Conservation (phyloP, 2,797 vertebrate species). For the Anguilla anguilla region DNA sequence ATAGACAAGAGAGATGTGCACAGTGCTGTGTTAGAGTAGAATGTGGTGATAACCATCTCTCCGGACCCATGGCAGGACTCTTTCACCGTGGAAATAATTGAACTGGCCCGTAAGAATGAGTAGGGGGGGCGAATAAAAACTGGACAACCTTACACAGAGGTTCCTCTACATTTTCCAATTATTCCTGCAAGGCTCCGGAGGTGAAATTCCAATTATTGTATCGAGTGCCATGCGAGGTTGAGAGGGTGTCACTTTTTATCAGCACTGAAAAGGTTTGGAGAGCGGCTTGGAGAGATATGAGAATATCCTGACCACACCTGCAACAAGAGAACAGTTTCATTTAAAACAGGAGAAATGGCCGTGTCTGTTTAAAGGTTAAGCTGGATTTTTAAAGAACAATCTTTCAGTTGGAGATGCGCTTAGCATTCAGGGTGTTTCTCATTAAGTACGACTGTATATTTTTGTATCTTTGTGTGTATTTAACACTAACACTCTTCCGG, state of each 20-base stretch:
- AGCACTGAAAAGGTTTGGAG: slow-evolving; percentile 8
- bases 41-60: slow-evolving; percentile 51
- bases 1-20: slow-evolving; percentile 12
- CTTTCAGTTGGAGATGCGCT: background rate
- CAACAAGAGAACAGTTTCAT: slow-evolving; percentile 11
- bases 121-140: background rate
- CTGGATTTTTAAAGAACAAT: background rate
- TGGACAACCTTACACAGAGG: slow-evolving; percentile 57
- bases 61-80: slow-evolving; percentile 43
- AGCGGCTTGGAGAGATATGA: slow-evolving; percentile 6
- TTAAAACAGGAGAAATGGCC: background rate
- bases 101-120: slow-evolving; percentile 56
- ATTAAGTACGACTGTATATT: too few species aligned
- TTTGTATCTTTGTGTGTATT: background rate
- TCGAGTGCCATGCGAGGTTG: slow-evolving; percentile 59
- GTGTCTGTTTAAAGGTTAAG: background rate
- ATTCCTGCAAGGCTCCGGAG: slow-evolving; percentile 59
- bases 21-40: slow-evolving; percentile 42
- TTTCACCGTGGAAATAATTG: slow-evolving; percentile 64
- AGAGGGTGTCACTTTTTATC: slow-evolving; percentile 60
- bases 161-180: slow-evolving; percentile 69
- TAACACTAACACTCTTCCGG: background rate
- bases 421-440: background rate
- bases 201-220: slow-evolving; percentile 69
- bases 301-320: slow-evolving; percentile 12